Percentiles rank a stretch among this genome's conserved stretches.
Conservation (phyloP, 2,888 invertebrate species). For the Fragum fragum region DNA sequence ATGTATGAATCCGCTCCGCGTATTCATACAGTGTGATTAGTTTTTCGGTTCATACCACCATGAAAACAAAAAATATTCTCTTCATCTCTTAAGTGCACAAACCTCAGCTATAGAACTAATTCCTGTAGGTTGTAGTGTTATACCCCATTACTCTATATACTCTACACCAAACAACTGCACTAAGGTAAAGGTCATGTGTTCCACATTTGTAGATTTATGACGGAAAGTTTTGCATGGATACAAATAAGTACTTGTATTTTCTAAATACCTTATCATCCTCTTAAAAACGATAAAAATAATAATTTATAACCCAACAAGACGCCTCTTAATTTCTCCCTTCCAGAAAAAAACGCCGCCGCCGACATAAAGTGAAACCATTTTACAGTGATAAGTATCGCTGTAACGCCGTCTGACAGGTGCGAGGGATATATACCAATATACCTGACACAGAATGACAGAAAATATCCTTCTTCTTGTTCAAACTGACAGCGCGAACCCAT, state of each 20-base stretch:
- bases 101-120: too few relatives aligned
- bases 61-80: too few relatives aligned
- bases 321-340: conserved; percentile 25
- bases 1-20: too few relatives aligned
- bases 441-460: conserved; percentile 63
- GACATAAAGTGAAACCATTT: conserved; percentile 50
- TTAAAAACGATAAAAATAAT: conserved; percentile 24
- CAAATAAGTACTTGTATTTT: not conserved
- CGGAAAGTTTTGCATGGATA: conserved; percentile 9
- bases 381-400: conserved; percentile 61
- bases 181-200: too few relatives aligned
- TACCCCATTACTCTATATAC: too few relatives aligned
- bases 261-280: not conserved
- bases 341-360: conserved; percentile 27
- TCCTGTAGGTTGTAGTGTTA: too few relatives aligned
- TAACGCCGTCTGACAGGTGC: conserved; percentile 66
- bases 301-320: conserved; percentile 23
- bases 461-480: conserved; percentile 65
- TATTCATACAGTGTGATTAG: too few relatives aligned
- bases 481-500: conserved; percentile 60
- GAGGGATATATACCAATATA: conserved; percentile 64
- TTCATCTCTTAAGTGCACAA: too few relatives aligned
- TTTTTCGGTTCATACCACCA: too few relatives aligned
- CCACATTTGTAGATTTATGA: not conserved
- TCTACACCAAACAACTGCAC: too few relatives aligned